phyloP scores from a whole-genome alignment of 2,888 invertebrate species.

The Amiota communis region DNA sequence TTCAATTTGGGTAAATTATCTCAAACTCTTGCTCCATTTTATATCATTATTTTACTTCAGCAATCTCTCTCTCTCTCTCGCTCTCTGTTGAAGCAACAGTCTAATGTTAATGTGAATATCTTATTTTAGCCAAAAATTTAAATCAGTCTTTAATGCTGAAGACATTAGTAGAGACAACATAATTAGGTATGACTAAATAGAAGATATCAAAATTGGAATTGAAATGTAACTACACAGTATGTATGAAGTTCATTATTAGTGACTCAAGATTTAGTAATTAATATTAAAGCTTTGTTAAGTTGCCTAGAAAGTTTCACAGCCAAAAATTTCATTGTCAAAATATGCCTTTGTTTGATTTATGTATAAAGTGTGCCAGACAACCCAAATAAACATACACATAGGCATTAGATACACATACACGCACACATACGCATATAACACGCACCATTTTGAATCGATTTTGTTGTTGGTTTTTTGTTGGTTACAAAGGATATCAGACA shows the following conservation, averaged over 20 bases:
- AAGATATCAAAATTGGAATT: too few species aligned
- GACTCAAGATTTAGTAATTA: too few species aligned
- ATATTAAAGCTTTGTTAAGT: too few species aligned
- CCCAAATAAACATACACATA: constrained; percentile 38
- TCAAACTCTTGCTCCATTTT: constrained; percentile 2
- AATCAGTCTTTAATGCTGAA: background rate
- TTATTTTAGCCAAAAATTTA: background rate
- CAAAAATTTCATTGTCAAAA: constrained; percentile 4
- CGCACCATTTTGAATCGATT: constrained; percentile 46
- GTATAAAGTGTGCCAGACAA: constrained; percentile 20
- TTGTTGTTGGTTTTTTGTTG: background rate
- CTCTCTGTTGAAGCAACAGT: too few species aligned
- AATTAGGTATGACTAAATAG: background rate
- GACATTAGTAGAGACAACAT: constrained; percentile 7
- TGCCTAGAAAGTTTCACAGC: background rate
- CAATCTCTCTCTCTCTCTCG: background rate
- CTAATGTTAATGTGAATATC: background rate
- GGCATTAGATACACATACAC: constrained; percentile 6
- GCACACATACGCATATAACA: constrained; percentile 37
- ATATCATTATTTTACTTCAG: background rate
- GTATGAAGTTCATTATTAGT: too few species aligned
- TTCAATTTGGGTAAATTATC: constrained; percentile 28
- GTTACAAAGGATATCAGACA: background rate
- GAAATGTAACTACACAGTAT: too few species aligned
- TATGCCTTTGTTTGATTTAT: constrained; percentile 9